A percentile compares a stretch with the other conserved stretches of the same genome.
Evolutionary conservation across 2,888 invertebrate genomes (phyloP).

Genomic region (Leucoma salicis): DNA sequence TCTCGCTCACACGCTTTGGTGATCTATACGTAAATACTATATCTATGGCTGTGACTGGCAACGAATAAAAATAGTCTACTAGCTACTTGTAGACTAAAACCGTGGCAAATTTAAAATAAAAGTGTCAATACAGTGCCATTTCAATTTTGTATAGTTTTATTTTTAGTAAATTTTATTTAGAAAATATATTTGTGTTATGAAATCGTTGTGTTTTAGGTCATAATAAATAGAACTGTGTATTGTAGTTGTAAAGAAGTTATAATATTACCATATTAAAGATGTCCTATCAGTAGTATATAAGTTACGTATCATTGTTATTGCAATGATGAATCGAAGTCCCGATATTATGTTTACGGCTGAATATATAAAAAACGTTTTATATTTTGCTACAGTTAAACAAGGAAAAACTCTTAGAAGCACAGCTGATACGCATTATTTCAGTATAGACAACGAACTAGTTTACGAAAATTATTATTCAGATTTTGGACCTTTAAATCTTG

Average conservation of each 20-base stretch:
- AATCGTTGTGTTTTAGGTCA: neutral
- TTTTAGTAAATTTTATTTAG: constrained; percentile 37
- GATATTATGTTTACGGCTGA: constrained; percentile 70
- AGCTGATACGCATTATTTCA: constrained; percentile 87
- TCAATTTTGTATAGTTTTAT: constrained; percentile 29
- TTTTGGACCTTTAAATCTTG: constrained; percentile 94
- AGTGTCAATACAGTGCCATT: constrained; percentile 43
- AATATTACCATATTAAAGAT: constrained; percentile 36
- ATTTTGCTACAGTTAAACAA: constrained; percentile 87
- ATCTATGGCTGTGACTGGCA: no score
- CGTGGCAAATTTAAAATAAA: constrained; percentile 49
- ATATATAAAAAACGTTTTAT: constrained; percentile 85
- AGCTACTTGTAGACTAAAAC: no score
- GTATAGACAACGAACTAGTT: constrained; percentile 88
- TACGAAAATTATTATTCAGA: constrained; percentile 94
- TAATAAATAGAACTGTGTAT: constrained; percentile 26
- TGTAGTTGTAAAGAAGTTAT: constrained; percentile 27
- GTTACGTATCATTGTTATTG: constrained; percentile 34
- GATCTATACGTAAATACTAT: no score
- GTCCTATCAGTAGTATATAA: constrained; percentile 47
- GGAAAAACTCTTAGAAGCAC: constrained; percentile 85
- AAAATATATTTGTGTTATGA: constrained; percentile 34
- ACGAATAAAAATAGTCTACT: constrained; percentile 11
- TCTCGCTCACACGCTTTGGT: no score
- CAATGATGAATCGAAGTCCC: constrained; percentile 58